A percentile compares a stretch with the other conserved stretches of the same genome.
Conservation (phyloP, 92 coral and sea anemone genomes). For the Parazoanthus swiftii region DNA sequence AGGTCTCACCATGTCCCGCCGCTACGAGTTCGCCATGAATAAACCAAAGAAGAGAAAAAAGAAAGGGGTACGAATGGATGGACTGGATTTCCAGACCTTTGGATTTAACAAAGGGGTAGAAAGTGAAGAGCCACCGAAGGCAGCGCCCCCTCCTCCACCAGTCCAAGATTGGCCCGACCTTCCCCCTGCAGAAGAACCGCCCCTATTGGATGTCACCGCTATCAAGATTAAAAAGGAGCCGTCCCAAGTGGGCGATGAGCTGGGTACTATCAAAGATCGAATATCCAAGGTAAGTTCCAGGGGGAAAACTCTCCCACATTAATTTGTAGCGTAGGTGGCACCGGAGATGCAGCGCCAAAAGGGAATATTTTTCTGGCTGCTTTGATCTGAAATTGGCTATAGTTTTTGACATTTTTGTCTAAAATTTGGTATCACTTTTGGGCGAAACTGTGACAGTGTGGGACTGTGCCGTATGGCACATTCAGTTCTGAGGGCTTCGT, state of each 20-base stretch:
- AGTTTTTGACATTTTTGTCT: too few relatives aligned
- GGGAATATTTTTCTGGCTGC: too few relatives aligned
- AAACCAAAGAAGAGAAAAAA: constrained; percentile 46
- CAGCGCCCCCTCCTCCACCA: neutral
- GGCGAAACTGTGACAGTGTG: too few relatives aligned
- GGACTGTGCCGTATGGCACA: too few relatives aligned
- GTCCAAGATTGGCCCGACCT: constrained; percentile 55
- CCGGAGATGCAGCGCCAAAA: neutral
- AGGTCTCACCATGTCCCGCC: constrained; percentile 58
- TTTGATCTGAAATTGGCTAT: too few relatives aligned
- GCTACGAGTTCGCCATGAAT: constrained; percentile 73
- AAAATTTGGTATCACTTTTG: too few relatives aligned
- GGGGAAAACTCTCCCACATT: neutral
- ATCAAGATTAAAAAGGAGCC: constrained; percentile 60
- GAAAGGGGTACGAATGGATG: constrained; percentile 22
- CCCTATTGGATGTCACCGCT: constrained; percentile 57
- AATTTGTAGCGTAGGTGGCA: neutral
- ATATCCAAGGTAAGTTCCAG: constrained; percentile 61
- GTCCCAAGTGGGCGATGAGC: constrained; percentile 63
- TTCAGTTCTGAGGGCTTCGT: too few relatives aligned
- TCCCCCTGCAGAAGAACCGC: constrained; percentile 14
- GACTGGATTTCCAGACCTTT: constrained; percentile 44
- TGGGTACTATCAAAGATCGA: constrained; percentile 76
- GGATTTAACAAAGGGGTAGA: constrained; percentile 33
- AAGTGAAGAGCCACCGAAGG: constrained; percentile 24